phyloP scores from a whole-genome alignment of 1,140 invertebrate species.

The Rhyacophila brunnea region DNA sequence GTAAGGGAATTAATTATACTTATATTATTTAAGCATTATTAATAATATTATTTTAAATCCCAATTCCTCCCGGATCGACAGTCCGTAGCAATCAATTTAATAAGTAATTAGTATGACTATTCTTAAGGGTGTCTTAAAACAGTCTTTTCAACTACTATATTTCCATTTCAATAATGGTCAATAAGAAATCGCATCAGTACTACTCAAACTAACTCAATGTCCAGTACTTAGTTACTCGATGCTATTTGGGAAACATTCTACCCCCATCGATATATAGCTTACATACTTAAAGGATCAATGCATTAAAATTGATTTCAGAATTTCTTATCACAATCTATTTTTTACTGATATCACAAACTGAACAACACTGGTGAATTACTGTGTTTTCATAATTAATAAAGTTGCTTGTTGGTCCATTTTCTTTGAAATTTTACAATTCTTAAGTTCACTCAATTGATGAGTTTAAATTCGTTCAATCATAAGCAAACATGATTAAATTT shows the following conservation, averaged over 20 bases:
- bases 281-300: slow-evolving; percentile 17
- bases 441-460: no score
- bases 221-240: background rate
- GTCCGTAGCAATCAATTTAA: background rate
- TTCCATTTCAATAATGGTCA: slow-evolving; percentile 17
- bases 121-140: background rate
- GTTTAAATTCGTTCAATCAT: no score
- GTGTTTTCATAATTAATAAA: slow-evolving; percentile 6
- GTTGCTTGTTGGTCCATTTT: slow-evolving; percentile 25
- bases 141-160: slow-evolving; percentile 21
- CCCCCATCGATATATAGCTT: slow-evolving; percentile 2
- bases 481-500: no score
- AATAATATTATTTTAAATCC: slow-evolving; percentile 8
- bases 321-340: slow-evolving; percentile 29
- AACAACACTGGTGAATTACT: slow-evolving; percentile 20
- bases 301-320: slow-evolving; percentile 1
- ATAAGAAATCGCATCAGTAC: slow-evolving; percentile 16
- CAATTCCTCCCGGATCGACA: slow-evolving; percentile 6
- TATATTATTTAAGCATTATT: background rate
- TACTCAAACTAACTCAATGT: slow-evolving; percentile 2
- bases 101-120: background rate
- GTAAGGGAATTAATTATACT: background rate
- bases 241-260: no score
- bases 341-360: slow-evolving; percentile 29
- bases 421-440: background rate